Evolutionary conservation across 1,140 invertebrate species (phyloP).

Genomic region (Pogonognathellus flavescens): DNA sequence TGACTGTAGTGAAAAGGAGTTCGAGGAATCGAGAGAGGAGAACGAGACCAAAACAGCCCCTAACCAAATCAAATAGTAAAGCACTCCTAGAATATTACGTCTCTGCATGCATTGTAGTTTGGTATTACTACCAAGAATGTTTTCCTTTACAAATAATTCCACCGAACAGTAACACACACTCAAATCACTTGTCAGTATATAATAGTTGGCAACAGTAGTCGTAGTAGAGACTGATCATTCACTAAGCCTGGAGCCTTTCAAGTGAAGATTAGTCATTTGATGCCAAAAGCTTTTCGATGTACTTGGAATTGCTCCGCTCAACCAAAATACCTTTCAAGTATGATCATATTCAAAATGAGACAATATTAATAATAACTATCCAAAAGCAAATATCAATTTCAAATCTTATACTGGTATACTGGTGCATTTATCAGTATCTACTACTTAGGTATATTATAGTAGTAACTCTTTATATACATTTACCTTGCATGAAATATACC

Average conservation of each 20-base stretch:
- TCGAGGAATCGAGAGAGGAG: background rate
- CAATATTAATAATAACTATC: too few species aligned
- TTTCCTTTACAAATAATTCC: background rate
- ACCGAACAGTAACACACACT: background rate
- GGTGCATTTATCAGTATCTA: too few species aligned
- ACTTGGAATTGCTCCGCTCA: background rate
- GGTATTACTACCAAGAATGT: background rate
- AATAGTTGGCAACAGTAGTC: too few species aligned
- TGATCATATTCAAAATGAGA: too few species aligned
- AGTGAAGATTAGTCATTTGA: constrained; percentile 2
- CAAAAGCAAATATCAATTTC: too few species aligned
- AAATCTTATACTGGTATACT: too few species aligned
- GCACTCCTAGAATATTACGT: background rate
- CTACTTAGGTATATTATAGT: too few species aligned
- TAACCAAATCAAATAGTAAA: constrained; percentile 37
- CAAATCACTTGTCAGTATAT: background rate
- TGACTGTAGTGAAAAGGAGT: constrained; percentile 7
- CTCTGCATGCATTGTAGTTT: too few species aligned
- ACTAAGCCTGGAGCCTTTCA: background rate
- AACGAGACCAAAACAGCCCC: background rate
- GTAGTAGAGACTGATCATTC: too few species aligned
- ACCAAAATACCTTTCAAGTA: background rate
- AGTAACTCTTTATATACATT: too few species aligned
- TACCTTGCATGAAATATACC: too few species aligned
- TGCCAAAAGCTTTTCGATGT: constrained; percentile 1